Evolutionary conservation across 2,797 vertebrate genomes (phyloP).

Genomic region (Danio aesculapii): DNA sequence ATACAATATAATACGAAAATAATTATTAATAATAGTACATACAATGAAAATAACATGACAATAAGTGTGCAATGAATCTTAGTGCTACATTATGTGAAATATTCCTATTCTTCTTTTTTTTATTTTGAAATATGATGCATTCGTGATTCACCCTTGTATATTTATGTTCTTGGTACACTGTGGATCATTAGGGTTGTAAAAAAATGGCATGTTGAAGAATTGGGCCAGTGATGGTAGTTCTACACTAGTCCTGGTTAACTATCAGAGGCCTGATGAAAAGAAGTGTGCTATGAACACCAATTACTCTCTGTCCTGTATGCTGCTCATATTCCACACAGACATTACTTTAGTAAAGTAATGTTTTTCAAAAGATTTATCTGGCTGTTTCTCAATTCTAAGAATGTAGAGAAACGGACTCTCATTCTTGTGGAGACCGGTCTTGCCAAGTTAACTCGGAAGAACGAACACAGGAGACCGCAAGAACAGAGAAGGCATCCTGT

Average conservation of each 20-base stretch:
- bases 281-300: neutral
- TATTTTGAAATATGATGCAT: constrained; percentile 11
- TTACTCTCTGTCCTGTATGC: neutral
- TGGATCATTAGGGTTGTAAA: constrained; percentile 5
- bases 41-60: neutral
- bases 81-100: neutral
- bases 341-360: constrained; percentile 43
- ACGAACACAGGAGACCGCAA: too few relatives aligned
- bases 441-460: too few relatives aligned
- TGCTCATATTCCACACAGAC: neutral
- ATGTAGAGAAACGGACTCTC: too few relatives aligned
- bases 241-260: constrained; percentile 38
- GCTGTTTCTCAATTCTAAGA: too few relatives aligned
- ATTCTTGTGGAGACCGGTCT: too few relatives aligned
- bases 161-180: constrained; percentile 4
- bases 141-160: constrained; percentile 16
- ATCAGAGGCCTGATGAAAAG: constrained; percentile 39
- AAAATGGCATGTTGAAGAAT: neutral
- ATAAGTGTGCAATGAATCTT: neutral
- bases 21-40: too few relatives aligned
- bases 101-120: neutral
- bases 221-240: constrained; percentile 46
- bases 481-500: too few relatives aligned
- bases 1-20: too few relatives aligned
- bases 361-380: neutral